Percentiles rank a stretch among this genome's conserved stretches.
These are phyloP conservation scores for Drosophila mercatorum DNA, from an alignment of 2,888 invertebrate species.

Conservation along the genomic window DNA sequence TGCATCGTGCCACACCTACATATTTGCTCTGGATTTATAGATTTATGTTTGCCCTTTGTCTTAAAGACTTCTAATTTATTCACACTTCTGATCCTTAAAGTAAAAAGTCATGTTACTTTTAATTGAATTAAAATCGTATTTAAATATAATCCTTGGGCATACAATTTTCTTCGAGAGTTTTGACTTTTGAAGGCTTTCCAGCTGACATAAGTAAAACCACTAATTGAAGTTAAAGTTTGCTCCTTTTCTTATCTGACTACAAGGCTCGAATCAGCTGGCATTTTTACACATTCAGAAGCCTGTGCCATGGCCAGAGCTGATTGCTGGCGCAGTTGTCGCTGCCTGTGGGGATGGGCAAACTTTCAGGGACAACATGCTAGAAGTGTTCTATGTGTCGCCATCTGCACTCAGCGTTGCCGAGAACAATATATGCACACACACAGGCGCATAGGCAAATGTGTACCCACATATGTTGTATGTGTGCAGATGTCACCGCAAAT, in stretches of 20 bases:
- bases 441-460: background rate
- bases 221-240: constrained; percentile 8
- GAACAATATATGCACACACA: constrained; percentile 13
- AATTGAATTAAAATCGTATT: constrained; percentile 12
- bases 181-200: background rate
- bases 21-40: constrained; percentile 18
- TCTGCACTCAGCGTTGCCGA: background rate
- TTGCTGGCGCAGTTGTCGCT: constrained; percentile 11
- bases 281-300: background rate
- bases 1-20: constrained; percentile 1
- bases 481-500: constrained; percentile 68
- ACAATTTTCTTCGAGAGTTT: background rate
- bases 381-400: constrained; percentile 6
- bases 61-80: constrained; percentile 6
- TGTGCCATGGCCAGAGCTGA: constrained; percentile 1
- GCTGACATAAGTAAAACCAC: background rate
- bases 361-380: constrained; percentile 8
- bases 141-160: background rate
- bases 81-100: constrained; percentile 2
- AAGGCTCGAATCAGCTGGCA: background rate
- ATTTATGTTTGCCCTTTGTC: constrained; percentile 9
- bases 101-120: constrained; percentile 2
- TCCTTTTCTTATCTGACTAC: background rate
- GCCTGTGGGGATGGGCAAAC: constrained; percentile 13
- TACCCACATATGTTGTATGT: constrained; percentile 13